phyloP scores from a whole-genome alignment of 2,888 invertebrate genomes.

The Dryomyza anilis region DNA sequence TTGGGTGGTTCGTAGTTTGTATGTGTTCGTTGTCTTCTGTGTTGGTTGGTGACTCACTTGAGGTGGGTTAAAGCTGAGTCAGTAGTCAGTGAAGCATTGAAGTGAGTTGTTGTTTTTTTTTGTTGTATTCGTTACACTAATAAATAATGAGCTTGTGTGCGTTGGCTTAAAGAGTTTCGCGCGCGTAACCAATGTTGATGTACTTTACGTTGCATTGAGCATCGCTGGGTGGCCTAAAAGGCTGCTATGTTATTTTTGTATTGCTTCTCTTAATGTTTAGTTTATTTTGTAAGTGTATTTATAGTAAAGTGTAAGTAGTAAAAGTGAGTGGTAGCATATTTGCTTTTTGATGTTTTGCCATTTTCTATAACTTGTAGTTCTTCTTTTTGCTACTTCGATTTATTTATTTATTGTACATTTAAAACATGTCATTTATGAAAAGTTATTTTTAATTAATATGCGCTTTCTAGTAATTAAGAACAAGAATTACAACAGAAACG shows the following conservation, averaged over 20 bases:
- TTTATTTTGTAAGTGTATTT: too few relatives aligned
- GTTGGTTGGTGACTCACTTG: not conserved
- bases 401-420: not conserved
- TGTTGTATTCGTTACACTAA: constrained; percentile 23
- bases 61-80: not conserved
- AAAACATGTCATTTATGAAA: constrained; percentile 11
- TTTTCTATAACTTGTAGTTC: not conserved
- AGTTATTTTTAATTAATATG: constrained; percentile 4
- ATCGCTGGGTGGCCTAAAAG: constrained; percentile 25
- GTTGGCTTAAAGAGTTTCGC: constrained; percentile 25
- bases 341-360: constrained; percentile 13
- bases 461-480: not conserved
- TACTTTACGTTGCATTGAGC: not conserved
- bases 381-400: not conserved
- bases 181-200: too few relatives aligned
- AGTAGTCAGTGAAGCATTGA: not conserved
- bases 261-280: not conserved
- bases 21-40: too few relatives aligned
- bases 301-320: too few relatives aligned
- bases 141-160: constrained; percentile 28
- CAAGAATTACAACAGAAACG: too few relatives aligned
- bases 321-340: not conserved
- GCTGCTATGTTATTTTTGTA: constrained; percentile 8
- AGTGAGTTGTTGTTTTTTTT: too few relatives aligned
- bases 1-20: too few relatives aligned